phyloP scores from a whole-genome alignment of 30 jellyfish, hydroid and myxozoan species.

The Pelagia noctiluca region DNA sequence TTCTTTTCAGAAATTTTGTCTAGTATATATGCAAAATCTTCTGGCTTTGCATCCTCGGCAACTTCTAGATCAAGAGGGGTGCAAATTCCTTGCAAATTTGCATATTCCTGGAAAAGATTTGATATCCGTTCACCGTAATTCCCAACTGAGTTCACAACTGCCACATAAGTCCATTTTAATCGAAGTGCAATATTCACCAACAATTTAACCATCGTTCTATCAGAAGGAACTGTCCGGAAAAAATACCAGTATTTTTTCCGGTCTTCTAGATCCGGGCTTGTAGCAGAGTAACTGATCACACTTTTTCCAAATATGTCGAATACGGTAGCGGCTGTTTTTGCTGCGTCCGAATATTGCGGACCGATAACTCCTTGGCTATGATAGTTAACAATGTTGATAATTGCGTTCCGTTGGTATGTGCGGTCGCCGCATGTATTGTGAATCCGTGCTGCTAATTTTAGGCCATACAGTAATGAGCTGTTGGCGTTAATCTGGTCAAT shows the following conservation, averaged over 20 bases:
- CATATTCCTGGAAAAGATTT: conserved; percentile 46
- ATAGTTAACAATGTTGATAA: conserved; percentile 32
- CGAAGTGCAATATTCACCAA: conserved; percentile 37
- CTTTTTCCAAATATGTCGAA: conserved; percentile 34
- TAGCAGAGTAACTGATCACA: conserved; percentile 70
- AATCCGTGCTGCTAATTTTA: conserved; percentile 53
- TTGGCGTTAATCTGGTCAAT: conserved; percentile 54
- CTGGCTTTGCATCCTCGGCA: conserved; percentile 28
- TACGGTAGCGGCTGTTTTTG: conserved; percentile 30
- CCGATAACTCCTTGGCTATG: conserved; percentile 66
- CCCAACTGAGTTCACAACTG: conserved; percentile 63
- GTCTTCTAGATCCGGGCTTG: conserved; percentile 56
- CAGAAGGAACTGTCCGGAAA: conserved; percentile 80
- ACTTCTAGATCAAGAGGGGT: conserved; percentile 27
- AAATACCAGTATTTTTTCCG: conserved; percentile 41
- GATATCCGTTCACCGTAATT: conserved; percentile 65
- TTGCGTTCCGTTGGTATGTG: conserved; percentile 32
- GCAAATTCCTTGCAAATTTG: conserved; percentile 37
- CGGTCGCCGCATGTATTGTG: conserved; percentile 81
- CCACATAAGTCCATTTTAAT: conserved; percentile 67
- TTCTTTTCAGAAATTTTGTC: background rate
- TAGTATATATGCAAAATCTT: background rate
- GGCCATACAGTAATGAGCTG: conserved; percentile 36
- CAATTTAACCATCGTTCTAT: conserved; percentile 34
- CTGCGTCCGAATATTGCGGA: conserved; percentile 72